Evolutionary conservation across 2,888 invertebrate species (phyloP).

Genomic region (Epirrhoe alternata): DNA sequence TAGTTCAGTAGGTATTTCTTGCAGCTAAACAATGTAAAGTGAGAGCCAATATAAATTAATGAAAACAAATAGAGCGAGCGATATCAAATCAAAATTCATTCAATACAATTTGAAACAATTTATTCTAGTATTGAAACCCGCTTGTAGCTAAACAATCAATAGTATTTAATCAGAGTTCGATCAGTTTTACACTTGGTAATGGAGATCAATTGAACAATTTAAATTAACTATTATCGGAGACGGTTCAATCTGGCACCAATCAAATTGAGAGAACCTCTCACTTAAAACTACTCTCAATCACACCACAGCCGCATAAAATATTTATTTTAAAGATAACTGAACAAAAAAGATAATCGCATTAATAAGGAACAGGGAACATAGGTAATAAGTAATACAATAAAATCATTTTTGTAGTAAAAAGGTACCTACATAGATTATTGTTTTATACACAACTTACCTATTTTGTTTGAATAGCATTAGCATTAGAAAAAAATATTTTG

Average conservation of each 20-base stretch:
- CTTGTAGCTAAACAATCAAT: conserved; percentile 70
- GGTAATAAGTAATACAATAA: too few relatives aligned
- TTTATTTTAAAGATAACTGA: too few relatives aligned
- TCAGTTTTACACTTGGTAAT: conserved; percentile 80
- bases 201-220: conserved; percentile 81
- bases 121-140: conserved; percentile 73
- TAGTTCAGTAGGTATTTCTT: conserved; percentile 1
- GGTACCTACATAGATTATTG: too few relatives aligned
- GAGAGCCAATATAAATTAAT: conserved; percentile 26
- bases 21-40: conserved; percentile 14
- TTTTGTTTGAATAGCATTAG: too few relatives aligned
- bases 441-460: too few relatives aligned
- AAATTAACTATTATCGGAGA: conserved; percentile 78
- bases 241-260: conserved; percentile 72
- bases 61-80: conserved; percentile 30
- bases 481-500: too few relatives aligned
- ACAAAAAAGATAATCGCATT: too few relatives aligned
- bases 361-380: too few relatives aligned
- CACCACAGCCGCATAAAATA: neutral
- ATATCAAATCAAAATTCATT: conserved; percentile 60
- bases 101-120: conserved; percentile 76
- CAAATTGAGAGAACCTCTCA: conserved; percentile 45
- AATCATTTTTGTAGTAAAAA: too few relatives aligned
- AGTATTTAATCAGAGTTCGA: conserved; percentile 74
- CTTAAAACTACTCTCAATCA: neutral